phyloP scores from a whole-genome alignment of 2,888 invertebrate genomes.

The Amiota communis region DNA sequence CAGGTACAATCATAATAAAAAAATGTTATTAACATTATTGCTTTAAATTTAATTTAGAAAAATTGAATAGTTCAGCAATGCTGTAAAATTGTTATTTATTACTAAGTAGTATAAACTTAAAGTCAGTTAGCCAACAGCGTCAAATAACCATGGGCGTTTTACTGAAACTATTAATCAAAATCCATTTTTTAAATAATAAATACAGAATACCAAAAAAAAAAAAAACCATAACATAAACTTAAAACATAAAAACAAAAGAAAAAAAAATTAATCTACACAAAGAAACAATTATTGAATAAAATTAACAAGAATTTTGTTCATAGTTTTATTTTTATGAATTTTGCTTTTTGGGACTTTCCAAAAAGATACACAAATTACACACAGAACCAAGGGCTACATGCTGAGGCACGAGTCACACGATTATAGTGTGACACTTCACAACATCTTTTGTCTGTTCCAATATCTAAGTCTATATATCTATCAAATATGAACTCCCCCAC shows the following conservation, averaged over 20 bases:
- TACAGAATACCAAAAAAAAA: not conserved
- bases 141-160: conserved; percentile 19
- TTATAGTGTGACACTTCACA: conserved; percentile 27
- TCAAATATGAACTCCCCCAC: conserved; percentile 22
- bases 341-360: conserved; percentile 25
- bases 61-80: not conserved
- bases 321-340: too few relatives aligned
- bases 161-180: conserved; percentile 25
- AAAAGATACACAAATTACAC: not conserved
- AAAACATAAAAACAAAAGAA: not conserved
- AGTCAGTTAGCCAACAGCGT: conserved; percentile 4
- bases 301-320: conserved; percentile 8
- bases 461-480: not conserved
- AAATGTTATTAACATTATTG: conserved; percentile 4
- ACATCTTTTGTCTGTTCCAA: not conserved
- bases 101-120: conserved; percentile 14
- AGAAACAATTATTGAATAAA: conserved; percentile 12
- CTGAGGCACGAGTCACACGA: conserved; percentile 18
- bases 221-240: not conserved
- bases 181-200: not conserved
- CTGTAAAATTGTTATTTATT: not conserved
- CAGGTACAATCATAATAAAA: not conserved
- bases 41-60: conserved; percentile 6
- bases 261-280: not conserved
- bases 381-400: conserved; percentile 33